Evolutionary conservation across 92 coral and sea anemone species (phyloP), one percentile per base, ranked within the genome.

Genomic region (Bergia sp.): DNA sequence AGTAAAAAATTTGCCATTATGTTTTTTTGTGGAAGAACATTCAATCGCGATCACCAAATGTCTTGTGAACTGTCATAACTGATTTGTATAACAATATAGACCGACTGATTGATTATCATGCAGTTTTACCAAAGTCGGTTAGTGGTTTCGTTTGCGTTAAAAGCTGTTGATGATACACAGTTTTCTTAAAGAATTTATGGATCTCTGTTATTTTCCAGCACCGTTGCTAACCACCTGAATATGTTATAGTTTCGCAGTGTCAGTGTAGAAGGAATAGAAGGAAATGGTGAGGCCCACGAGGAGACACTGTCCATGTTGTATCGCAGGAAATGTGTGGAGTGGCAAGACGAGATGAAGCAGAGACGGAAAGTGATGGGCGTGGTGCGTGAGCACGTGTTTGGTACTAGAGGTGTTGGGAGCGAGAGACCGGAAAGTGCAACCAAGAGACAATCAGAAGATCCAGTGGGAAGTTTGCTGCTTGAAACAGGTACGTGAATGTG

Each of bases 251-350:
- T 92, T 39, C 93, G 98, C 76, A 91, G 95, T 3, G 89, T 91
- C 49, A 90, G 78, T 69, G 58, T 90, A 8, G 89, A 90, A 42
- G 96, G 92, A 21, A 92, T 88, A 20, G 88, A 79, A 36, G 90
- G 89, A 43, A 47, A 36, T 57, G 93, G 87, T 41, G 92, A 86
- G 11, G 90, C 86, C 82, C 81, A 89, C 0, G 92, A 91, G 41
- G 96, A 95, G 86, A 94, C 98, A 1, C 84, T 97, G 81, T 94
- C 98, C 15, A 94, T 92, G 41, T 83, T 91, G 75, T 97, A 92
- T 73, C 96, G 98, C n/a, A 85, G 89, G 77, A 96, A 94, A 78
- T 97, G 97, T 76, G 75, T 93, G 79, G 96, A 92, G 40, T 94
- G 93, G 93, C 90, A 93, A 86, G 93, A 94, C 9, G 96, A 94